Evolutionary conservation across 2,797 vertebrate genomes (phyloP).

Genomic region (Coendou prehensilis): DNA sequence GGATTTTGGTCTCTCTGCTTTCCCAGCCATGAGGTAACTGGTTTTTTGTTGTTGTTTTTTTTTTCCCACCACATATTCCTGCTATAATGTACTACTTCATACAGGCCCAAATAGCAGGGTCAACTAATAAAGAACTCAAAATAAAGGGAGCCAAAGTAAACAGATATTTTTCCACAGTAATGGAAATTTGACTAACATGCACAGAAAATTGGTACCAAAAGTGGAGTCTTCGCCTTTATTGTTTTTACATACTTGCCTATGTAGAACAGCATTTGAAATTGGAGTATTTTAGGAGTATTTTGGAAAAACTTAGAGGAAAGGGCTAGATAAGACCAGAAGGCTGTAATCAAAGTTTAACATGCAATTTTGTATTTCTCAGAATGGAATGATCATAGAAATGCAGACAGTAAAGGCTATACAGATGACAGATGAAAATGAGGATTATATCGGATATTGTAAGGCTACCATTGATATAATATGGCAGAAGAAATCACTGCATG

Average conservation of each 20-base stretch:
- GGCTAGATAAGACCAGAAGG: not conserved
- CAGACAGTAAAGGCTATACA: not conserved
- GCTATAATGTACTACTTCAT: not conserved
- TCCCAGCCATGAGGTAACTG: not conserved
- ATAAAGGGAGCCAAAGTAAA: not conserved
- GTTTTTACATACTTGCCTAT: not conserved
- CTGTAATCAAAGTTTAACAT: not conserved
- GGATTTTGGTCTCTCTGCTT: not conserved
- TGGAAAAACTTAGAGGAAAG: not conserved
- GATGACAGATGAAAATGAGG: not conserved
- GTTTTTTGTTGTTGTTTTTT: no score
- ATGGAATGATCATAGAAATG: not conserved
- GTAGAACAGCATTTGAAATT: not conserved
- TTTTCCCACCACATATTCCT: no score
- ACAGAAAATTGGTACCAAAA: not conserved
- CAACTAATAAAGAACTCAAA: not conserved
- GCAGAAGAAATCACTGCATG: no score
- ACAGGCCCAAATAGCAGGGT: not conserved
- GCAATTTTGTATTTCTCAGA: not conserved
- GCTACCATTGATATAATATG: not conserved
- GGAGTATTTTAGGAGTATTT: not conserved
- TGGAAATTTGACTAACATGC: not conserved
- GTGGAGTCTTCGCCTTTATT: not conserved
- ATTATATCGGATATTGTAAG: not conserved
- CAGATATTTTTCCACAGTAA: not conserved